Percentiles rank a stretch among this genome's conserved stretches.
Conservation (phyloP, 1,140 invertebrate species). For the Drosophila sucinea region DNA sequence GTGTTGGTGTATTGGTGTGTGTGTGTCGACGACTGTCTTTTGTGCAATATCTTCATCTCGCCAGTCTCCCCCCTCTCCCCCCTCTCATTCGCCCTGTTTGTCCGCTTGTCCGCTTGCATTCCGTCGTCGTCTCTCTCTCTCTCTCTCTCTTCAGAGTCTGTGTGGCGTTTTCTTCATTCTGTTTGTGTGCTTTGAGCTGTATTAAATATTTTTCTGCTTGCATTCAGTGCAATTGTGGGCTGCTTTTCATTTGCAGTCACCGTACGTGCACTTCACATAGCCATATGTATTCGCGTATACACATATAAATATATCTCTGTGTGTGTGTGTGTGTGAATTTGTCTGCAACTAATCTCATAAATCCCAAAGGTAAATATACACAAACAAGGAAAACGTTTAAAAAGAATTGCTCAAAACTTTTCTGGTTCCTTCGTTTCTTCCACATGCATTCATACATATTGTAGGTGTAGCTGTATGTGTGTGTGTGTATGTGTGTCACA, state of each 20-base stretch:
- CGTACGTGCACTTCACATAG: constrained; percentile 30
- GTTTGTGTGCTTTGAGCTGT: constrained; percentile 61
- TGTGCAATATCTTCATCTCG: constrained; percentile 47
- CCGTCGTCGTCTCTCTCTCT: constrained; percentile 20
- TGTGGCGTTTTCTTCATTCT: constrained; percentile 13
- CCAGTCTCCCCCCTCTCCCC: not conserved
- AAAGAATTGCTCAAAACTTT: constrained; percentile 75
- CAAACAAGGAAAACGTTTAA: constrained; percentile 76
- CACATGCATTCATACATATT: constrained; percentile 11
- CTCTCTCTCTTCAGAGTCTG: constrained; percentile 9
- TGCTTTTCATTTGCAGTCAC: constrained; percentile 72
- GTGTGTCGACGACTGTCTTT: constrained; percentile 37
- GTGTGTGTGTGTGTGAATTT: constrained; percentile 23
- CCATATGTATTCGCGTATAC: constrained; percentile 13
- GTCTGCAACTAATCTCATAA: constrained; percentile 77
- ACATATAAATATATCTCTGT: not conserved
- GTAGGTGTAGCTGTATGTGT: not conserved
- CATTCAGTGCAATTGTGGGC: constrained; percentile 66
- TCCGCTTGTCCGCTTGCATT: constrained; percentile 2
- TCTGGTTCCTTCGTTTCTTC: constrained; percentile 24
- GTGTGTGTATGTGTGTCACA: constrained; percentile 44
- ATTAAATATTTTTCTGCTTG: constrained; percentile 72
- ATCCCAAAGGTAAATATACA: constrained; percentile 79
- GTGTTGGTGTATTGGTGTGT: constrained; percentile 28
- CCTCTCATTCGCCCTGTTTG: not conserved